phyloP scores from a whole-genome alignment of 2,888 invertebrate genomes.

The Temnothorax ravouxi region DNA sequence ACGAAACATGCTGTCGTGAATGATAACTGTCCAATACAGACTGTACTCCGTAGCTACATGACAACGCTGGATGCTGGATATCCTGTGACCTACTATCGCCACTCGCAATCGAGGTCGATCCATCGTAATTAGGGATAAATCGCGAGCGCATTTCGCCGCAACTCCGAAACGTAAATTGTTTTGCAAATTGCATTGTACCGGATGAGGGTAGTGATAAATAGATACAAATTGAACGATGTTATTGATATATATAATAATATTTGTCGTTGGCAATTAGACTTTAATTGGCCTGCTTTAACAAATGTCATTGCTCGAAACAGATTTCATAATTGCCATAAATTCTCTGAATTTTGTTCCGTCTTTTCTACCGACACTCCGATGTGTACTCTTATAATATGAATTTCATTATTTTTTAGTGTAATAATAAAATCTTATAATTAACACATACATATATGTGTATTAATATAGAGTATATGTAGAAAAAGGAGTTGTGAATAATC shows the following conservation, averaged over 20 bases:
- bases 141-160: neutral
- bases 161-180: conserved; percentile 38
- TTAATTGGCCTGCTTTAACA: conserved; percentile 25
- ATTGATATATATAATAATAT: conserved; percentile 40
- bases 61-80: neutral
- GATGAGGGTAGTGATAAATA: neutral
- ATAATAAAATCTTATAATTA: too few species aligned
- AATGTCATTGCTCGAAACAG: neutral
- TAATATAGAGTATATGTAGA: too few species aligned
- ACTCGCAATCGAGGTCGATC: conserved; percentile 27
- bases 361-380: neutral
- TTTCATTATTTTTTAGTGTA: neutral
- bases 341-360: neutral
- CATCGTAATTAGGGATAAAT: conserved; percentile 50
- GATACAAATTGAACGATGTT: conserved; percentile 34
- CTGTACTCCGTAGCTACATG: neutral
- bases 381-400: neutral
- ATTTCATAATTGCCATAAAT: neutral
- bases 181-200: conserved; percentile 38
- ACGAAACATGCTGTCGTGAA: conserved; percentile 59
- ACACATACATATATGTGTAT: too few species aligned
- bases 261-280: conserved; percentile 42
- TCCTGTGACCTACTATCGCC: conserved; percentile 40
- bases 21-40: conserved; percentile 50
- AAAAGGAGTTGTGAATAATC: neutral